Evolutionary conservation across 2,888 invertebrate genomes (phyloP).

Genomic region (Anticlea derivata): DNA sequence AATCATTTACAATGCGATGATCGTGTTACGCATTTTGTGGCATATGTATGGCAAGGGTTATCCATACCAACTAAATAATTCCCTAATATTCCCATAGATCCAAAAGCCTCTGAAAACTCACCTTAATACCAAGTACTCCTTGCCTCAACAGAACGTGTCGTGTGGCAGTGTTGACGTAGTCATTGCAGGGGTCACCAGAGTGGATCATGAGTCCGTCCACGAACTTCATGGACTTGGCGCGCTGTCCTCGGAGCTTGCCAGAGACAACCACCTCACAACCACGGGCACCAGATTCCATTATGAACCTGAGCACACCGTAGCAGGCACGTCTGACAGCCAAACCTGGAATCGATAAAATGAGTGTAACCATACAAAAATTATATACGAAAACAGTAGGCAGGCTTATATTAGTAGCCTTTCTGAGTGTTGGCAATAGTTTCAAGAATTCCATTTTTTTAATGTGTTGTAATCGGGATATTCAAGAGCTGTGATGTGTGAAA

Average conservation of each 20-base stretch:
- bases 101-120: too few relatives aligned
- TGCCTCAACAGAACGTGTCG: constrained; percentile 98
- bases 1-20: too few relatives aligned
- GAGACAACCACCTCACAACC: constrained; percentile 99
- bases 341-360: constrained; percentile 56
- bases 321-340: constrained; percentile 94
- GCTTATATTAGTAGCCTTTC: too few relatives aligned
- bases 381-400: too few relatives aligned
- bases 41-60: too few relatives aligned
- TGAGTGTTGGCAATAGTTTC: too few relatives aligned
- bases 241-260: constrained; percentile 98
- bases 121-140: constrained; percentile 91
- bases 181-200: constrained; percentile 98
- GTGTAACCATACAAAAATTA: not conserved
- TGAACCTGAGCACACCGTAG: constrained; percentile 99
- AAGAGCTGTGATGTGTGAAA: too few relatives aligned
- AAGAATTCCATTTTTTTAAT: too few relatives aligned
- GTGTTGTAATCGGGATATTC: too few relatives aligned
- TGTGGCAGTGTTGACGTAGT: constrained; percentile 99
- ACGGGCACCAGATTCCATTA: constrained; percentile 98
- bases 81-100: too few relatives aligned
- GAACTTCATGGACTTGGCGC: constrained; percentile 99
- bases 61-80: too few relatives aligned
- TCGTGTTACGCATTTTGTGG: too few relatives aligned
- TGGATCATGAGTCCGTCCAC: constrained; percentile 99